Base-by-base conservation (phyloP, 2,113 vertebrate species). In the Oenanthe melanoleuca region DNA sequence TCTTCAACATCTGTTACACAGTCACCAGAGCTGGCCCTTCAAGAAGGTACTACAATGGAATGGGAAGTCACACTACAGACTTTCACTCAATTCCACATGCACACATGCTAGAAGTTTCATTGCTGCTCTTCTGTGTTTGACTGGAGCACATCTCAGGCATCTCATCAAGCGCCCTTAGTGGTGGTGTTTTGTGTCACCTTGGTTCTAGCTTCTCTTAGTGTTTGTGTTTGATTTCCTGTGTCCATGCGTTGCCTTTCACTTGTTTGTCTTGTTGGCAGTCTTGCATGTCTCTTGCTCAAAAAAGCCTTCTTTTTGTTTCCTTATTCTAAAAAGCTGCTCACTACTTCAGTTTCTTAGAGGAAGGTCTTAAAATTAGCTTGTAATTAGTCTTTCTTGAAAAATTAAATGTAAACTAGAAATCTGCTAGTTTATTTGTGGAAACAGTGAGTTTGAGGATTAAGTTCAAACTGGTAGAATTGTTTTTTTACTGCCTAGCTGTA, bases 41-140 rank as follows among this genome's bases (percentile, higher is more conserved):
- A 97, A 60, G 97, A 98, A 98, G 98, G 98, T 98, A 98, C 80
- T 91, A 24, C 92, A 91, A 86, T 47, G 56, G 82, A 77, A 28
- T 80, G 73, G 78, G 63, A 65, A 26, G 16, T 73, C 88, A 21
- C 9, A n/a, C 22, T 50, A 31, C n/a, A 86, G 45, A 33, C 13
- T 50, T 75, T 33, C 67, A 9, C 40, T 52, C 33, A 56, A 29
- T 81, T 73, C 60, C 69, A 56, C 19, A 2, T 12, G 20, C 2
- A 2, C 49, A 72, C 42, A 1, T 75, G 61, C 52, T 81, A 45
- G 7, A 60, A 63, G 65, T 69, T 86, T 53, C 61, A 33, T 20
- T 91, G 55, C 37, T 42, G 37, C 37, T 55, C 28, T 86, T 81
- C 20, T 80, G 14, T 38, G 4, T 69, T 92, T 91, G 47, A 45